These are phyloP conservation scores for Fragum whitleyi DNA, from an alignment of 2,888 invertebrate species.

Conservation along the genomic window DNA sequence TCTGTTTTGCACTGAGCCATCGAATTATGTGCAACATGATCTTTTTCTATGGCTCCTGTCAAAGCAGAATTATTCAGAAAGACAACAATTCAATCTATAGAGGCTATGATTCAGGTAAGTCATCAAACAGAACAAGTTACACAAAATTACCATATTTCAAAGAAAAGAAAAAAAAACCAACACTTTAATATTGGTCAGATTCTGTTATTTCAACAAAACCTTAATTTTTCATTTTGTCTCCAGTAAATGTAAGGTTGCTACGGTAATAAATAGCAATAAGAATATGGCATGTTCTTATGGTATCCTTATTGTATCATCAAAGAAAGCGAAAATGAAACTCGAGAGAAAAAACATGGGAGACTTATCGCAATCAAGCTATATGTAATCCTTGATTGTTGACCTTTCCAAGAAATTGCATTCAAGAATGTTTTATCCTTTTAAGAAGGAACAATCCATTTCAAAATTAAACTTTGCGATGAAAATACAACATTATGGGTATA, in stretches of 20 bases:
- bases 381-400: background rate
- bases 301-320: conserved; percentile 24
- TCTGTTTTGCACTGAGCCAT: too few relatives aligned
- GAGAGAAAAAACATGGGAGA: background rate
- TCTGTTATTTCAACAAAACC: background rate
- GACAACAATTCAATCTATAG: too few relatives aligned
- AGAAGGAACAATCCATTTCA: too few relatives aligned
- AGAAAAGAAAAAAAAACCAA: background rate
- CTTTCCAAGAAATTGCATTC: background rate
- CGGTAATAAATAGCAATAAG: conserved; percentile 30
- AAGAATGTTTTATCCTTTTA: background rate
- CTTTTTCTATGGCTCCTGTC: too few relatives aligned
- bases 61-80: too few relatives aligned
- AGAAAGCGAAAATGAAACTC: conserved; percentile 2
- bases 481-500: too few relatives aligned
- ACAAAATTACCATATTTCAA: background rate
- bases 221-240: conserved; percentile 6
- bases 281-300: conserved; percentile 25
- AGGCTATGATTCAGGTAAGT: too few relatives aligned
- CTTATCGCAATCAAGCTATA: background rate
- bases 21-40: too few relatives aligned
- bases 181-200: background rate
- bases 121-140: too few relatives aligned
- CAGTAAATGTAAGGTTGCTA: conserved; percentile 28
- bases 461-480: too few relatives aligned